These are phyloP conservation scores for Coptotermes formosanus DNA, from an alignment of 1,140 invertebrate species.

Conservation along the genomic window DNA sequence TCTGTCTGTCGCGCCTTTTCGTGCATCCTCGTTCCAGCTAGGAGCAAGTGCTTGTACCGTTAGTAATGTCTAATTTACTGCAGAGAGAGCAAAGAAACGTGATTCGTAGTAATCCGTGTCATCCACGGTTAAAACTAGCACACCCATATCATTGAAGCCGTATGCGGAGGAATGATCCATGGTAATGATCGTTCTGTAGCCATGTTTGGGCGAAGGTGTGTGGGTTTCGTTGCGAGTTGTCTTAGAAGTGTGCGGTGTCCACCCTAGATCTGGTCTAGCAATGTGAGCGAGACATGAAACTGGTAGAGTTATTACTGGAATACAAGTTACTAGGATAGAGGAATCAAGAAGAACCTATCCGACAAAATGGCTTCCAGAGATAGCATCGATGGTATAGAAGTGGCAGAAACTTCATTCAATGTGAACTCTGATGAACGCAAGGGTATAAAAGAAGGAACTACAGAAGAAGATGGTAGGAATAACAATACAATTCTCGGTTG, in stretches of 20 bases:
- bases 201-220: not conserved
- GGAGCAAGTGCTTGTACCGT: too few species aligned
- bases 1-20: too few species aligned
- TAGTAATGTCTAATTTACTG: too few species aligned
- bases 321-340: not conserved
- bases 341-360: not conserved
- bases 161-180: too few species aligned
- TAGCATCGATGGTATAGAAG: constrained; percentile 64
- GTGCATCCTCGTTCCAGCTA: too few species aligned
- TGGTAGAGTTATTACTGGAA: not conserved
- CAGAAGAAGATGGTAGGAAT: constrained; percentile 28
- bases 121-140: too few species aligned
- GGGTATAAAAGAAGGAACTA: not conserved
- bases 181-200: too few species aligned
- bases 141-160: too few species aligned
- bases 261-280: not conserved
- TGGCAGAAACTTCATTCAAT: constrained; percentile 49
- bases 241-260: not conserved
- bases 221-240: not conserved
- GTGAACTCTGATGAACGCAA: constrained; percentile 26
- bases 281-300: not conserved
- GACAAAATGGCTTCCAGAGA: constrained; percentile 70
- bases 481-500: too few species aligned
- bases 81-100: too few species aligned
- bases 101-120: too few species aligned